Percentiles rank a stretch among this genome's conserved stretches.
Evolutionary conservation across 2,113 vertebrate genomes (phyloP).

Genomic region (Seriola aureovittata): DNA sequence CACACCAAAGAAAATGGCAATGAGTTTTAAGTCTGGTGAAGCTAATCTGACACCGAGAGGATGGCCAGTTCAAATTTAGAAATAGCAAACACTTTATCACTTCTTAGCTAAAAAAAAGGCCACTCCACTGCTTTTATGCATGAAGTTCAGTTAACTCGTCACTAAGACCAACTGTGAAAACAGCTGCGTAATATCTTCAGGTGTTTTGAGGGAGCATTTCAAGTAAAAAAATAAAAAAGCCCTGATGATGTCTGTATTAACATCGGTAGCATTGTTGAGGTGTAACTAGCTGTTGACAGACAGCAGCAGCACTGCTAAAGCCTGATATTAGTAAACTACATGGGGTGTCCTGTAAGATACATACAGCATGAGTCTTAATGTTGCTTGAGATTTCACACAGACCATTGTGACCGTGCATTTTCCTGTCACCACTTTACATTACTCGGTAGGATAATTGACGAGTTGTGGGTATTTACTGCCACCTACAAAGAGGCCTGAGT

Average conservation of each 20-base stretch:
- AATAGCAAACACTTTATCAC: background rate
- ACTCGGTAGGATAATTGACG: background rate
- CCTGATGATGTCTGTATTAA: background rate
- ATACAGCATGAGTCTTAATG: background rate
- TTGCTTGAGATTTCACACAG: background rate
- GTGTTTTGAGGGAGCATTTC: background rate
- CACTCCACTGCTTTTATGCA: background rate
- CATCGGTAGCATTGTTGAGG: background rate
- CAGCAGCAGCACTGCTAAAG: background rate
- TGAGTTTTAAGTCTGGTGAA: background rate
- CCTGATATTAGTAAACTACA: background rate
- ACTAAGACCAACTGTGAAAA: background rate
- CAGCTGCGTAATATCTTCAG: background rate
- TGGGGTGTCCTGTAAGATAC: background rate
- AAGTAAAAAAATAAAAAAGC: background rate
- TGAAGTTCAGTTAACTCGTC: background rate
- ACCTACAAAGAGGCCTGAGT: background rate
- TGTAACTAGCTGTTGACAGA: background rate
- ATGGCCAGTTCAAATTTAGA: background rate
- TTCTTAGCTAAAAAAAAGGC: background rate
- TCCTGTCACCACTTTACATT: conserved; percentile 8
- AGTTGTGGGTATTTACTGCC: background rate
- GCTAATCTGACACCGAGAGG: conserved; percentile 17
- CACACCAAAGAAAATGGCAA: background rate
- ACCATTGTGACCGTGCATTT: background rate